Conservation (phyloP, 2,888 invertebrate genomes). For the Calameuta pallipes region DNA sequence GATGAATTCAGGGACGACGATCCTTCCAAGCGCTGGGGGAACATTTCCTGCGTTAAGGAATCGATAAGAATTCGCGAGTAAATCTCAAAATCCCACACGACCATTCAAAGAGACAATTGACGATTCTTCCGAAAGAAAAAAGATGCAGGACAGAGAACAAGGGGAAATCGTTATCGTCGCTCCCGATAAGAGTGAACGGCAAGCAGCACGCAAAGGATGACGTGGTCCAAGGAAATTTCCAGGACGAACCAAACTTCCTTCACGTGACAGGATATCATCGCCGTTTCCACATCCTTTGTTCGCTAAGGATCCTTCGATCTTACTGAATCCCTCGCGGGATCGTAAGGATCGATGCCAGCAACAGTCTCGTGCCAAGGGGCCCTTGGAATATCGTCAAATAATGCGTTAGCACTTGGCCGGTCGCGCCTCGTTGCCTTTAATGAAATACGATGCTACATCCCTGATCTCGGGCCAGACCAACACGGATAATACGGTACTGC, state of each 20-base stretch:
- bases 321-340: background rate
- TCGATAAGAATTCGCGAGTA: background rate
- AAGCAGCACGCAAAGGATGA: background rate
- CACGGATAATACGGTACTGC: constrained; percentile 2
- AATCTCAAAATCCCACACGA: background rate
- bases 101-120: background rate
- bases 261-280: background rate
- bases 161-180: background rate
- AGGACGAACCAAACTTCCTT: background rate
- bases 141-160: background rate
- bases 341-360: background rate
- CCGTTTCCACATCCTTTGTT: background rate
- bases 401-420: constrained; percentile 20
- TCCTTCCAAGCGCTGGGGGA: background rate
- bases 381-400: constrained; percentile 11
- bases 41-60: background rate
- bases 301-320: background rate
- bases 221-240: background rate
- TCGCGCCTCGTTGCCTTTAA: constrained; percentile 42
- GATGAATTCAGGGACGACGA: background rate
- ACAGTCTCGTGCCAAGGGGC: background rate
- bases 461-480: constrained; percentile 27
- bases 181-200: background rate
- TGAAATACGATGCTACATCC: constrained; percentile 43
- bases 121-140: background rate